Percentiles rank a stretch among this genome's conserved stretches.
phyloP scores from a whole-genome alignment of 2,888 invertebrate species.

The Patella pellucida region DNA sequence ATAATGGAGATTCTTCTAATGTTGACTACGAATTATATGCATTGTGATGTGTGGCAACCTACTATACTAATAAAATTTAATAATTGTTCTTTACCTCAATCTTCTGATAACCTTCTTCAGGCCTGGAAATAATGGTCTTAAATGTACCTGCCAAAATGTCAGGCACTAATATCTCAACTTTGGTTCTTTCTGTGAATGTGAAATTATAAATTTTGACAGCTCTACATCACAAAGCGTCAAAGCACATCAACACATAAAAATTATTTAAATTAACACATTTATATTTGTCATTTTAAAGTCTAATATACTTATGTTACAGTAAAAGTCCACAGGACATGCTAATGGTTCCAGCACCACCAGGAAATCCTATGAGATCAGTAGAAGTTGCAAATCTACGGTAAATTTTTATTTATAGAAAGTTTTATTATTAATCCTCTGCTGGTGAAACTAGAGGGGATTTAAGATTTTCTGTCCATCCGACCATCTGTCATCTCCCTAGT shows the following conservation, averaged over 20 bases:
- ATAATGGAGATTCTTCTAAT: no score
- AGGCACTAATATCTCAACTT: background rate
- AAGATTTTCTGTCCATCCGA: no score
- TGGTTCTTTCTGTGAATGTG: background rate
- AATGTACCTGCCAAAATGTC: no score
- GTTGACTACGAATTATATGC: no score
- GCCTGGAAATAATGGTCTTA: no score
- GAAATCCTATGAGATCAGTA: constrained; percentile 67
- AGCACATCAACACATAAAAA: background rate
- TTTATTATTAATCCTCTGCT: no score
- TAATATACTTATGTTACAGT: constrained; percentile 27
- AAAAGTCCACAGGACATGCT: constrained; percentile 52
- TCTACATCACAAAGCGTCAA: background rate
- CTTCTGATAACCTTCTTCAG: no score
- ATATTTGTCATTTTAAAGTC: constrained; percentile 11
- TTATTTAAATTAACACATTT: background rate
- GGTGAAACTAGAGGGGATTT: no score
- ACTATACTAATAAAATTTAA: no score
- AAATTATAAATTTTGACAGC: background rate
- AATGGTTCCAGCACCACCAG: constrained; percentile 67
- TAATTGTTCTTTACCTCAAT: no score
- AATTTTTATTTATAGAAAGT: background rate
- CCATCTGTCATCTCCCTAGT: no score
- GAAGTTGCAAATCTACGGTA: constrained; percentile 69
- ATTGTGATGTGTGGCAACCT: no score